Evolutionary conservation across 2,113 vertebrate species (phyloP), one percentile per base, ranked within the genome.

Genomic region (Syrrhaptes paradoxus): DNA sequence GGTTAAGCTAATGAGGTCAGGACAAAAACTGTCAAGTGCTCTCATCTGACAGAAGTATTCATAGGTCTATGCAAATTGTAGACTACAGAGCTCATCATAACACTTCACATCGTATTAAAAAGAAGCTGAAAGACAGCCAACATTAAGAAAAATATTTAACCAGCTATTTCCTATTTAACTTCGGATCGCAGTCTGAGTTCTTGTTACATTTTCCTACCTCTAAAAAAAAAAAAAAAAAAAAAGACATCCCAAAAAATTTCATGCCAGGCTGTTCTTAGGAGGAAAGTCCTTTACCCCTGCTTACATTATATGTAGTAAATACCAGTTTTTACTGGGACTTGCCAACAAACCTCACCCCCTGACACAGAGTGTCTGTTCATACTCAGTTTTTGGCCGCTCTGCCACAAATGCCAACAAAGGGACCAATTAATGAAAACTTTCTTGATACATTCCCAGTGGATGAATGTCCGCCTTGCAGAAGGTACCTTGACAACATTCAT

Each of bases 371-470:
- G 95, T 95, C 96, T 97, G 96, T 94, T 96, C 93, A 84, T 87
- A 94, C 68, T 63, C 96, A 84, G 90, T 91, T 95, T 97, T 95
- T 97, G 93, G 96, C 95, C 5, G 86, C 93, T 86, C 83, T 86
- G 76, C 93, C 96, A 93, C 90, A 34, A 95, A 96, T 95, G 85
- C 93, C 95, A 97, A 97, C 96, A 97, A 97, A 96, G 96, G 96
- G 93, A 96, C 96, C 95, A 97, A 97, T 97, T 97, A 97, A 96
- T 92, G 96, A 89, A 96, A 97, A 97, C 96, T 97, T 97, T 94
- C 95, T 91, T 87, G 95, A 95, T 96, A 59, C 95, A 73, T 96
- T 96, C 96, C 96, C 96, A 97, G 95, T 94, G 92, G 96, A 97
- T 97, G 89, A 87, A 95, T 94, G 93, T 87, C 92, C 43, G 96